Conservation (phyloP, 1,140 invertebrate genomes). For the Samia ricini region DNA sequence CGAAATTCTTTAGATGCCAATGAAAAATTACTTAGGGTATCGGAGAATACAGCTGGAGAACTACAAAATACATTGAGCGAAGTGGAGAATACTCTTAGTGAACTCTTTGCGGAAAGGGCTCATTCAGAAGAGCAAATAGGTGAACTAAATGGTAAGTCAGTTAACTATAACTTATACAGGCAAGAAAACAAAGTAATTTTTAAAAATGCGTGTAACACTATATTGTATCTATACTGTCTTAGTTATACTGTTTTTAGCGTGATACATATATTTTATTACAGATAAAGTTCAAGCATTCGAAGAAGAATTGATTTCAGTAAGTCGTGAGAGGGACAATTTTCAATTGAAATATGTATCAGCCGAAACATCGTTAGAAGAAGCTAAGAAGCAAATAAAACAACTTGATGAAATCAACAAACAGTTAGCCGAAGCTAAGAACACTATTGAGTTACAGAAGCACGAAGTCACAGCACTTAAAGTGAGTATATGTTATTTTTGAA, state of each 20-base stretch:
- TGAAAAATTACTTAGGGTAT: slow-evolving; percentile 67
- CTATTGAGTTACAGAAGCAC: slow-evolving; percentile 59
- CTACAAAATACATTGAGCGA: slow-evolving; percentile 66
- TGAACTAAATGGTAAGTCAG: slow-evolving; percentile 57
- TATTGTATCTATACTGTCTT: not conserved
- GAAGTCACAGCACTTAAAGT: slow-evolving; percentile 65
- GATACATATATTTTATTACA: slow-evolving; percentile 23
- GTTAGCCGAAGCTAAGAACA: slow-evolving; percentile 60
- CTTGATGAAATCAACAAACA: slow-evolving; percentile 59
- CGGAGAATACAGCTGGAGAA: slow-evolving; percentile 67
- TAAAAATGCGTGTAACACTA: too few relatives aligned
- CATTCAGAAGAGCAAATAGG: slow-evolving; percentile 65
- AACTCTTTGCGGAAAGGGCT: slow-evolving; percentile 62
- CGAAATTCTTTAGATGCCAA: slow-evolving; percentile 67
- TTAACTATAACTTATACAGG: too few relatives aligned
- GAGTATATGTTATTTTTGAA: slow-evolving; percentile 8
- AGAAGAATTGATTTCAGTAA: slow-evolving; percentile 66
- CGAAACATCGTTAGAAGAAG: slow-evolving; percentile 55
- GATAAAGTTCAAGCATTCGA: slow-evolving; percentile 67
- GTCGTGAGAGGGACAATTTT: slow-evolving; percentile 61
- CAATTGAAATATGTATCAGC: slow-evolving; percentile 68
- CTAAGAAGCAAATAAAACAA: slow-evolving; percentile 56
- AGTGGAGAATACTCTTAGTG: slow-evolving; percentile 71
- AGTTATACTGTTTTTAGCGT: too few relatives aligned
- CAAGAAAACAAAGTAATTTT: too few relatives aligned